Conservation (phyloP, 2,797 vertebrate genomes). For the Danio choprae region DNA sequence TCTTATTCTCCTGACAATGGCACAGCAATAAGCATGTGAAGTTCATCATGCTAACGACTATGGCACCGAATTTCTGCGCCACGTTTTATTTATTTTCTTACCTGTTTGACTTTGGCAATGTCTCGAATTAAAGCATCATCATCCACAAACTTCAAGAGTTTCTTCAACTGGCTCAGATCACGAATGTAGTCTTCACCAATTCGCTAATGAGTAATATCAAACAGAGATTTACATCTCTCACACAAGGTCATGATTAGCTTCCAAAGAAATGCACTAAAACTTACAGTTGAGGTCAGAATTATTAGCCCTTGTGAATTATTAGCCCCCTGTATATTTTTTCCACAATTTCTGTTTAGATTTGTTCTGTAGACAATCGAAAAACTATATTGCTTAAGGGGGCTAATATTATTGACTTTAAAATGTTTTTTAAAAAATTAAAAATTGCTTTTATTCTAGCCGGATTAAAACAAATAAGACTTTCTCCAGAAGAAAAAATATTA, state of each 20-base stretch:
- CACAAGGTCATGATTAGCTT: not conserved
- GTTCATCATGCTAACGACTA: not conserved
- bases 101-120: conserved; percentile 91
- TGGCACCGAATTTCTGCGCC: not conserved
- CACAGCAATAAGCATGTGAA: not conserved
- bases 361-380: too few relatives aligned
- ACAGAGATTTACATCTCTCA: not conserved
- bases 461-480: too few relatives aligned
- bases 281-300: not conserved
- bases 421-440: too few relatives aligned
- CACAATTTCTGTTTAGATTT: too few relatives aligned
- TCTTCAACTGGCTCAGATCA: conserved; percentile 85
- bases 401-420: too few relatives aligned
- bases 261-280: not conserved
- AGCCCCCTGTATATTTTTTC: too few relatives aligned
- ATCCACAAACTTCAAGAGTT: conserved; percentile 83
- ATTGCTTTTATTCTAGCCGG: too few relatives aligned
- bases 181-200: conserved; percentile 91
- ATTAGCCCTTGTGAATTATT: too few relatives aligned
- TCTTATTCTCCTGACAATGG: conserved; percentile 87
- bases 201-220: conserved; percentile 72
- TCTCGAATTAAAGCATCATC: conserved; percentile 88
- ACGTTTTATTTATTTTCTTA: conserved; percentile 61
- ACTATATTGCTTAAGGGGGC: too few relatives aligned
- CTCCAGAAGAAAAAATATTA: too few relatives aligned